phyloP scores from a whole-genome alignment of 2,797 vertebrate species.

The Gambelia wislizenii region DNA sequence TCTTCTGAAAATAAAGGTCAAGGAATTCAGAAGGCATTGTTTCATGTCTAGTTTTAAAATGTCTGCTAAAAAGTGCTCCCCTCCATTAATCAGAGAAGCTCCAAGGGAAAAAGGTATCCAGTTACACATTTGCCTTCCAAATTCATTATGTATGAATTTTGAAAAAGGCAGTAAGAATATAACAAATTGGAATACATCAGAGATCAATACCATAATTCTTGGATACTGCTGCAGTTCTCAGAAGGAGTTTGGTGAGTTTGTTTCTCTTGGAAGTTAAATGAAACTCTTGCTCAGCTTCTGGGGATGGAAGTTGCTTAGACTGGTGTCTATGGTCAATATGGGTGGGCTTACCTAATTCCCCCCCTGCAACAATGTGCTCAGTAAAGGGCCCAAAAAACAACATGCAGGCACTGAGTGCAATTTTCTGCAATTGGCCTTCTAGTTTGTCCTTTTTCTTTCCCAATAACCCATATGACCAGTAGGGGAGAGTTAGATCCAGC shows the following conservation, averaged over 20 bases:
- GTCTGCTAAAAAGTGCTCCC: conserved; percentile 34
- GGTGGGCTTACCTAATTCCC: too few species aligned
- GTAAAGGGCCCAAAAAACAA: not conserved
- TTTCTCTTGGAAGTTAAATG: conserved; percentile 1
- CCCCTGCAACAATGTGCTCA: not conserved
- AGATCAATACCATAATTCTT: conserved; percentile 22
- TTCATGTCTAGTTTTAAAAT: conserved; percentile 53
- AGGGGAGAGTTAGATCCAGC: not conserved
- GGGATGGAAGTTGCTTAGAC: not conserved
- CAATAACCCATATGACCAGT: too few species aligned
- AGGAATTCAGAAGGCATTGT: conserved; percentile 54
- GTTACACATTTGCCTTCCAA: conserved; percentile 55
- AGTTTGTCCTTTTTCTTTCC: not conserved
- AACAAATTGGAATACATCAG: not conserved
- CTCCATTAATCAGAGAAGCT: conserved; percentile 17
- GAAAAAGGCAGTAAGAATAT: conserved; percentile 23
- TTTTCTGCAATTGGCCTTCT: not conserved
- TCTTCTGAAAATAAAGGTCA: conserved; percentile 58
- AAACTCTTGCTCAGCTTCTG: not conserved
- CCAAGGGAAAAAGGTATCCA: conserved; percentile 38
- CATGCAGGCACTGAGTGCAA: not conserved
- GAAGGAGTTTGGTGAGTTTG: not conserved
- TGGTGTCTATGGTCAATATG: too few species aligned
- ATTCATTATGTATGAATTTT: conserved; percentile 56
- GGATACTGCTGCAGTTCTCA: not conserved